Evolutionary conservation across 2,113 vertebrate genomes (phyloP), one percentile per base, ranked within the genome.

Genomic region (Toxotes chatareus): DNA sequence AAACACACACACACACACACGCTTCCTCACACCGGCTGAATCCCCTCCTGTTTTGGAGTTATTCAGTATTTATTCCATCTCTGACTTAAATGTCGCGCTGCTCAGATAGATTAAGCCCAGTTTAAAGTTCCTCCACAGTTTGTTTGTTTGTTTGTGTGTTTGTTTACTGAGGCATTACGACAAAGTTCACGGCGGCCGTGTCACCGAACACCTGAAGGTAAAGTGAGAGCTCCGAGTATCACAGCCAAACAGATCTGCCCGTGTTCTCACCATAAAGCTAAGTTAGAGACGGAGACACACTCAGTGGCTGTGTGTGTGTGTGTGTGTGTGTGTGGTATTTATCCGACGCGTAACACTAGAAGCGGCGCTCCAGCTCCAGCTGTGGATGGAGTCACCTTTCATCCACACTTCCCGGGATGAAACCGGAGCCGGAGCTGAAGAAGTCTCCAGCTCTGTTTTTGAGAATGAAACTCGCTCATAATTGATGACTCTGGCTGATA

Each of bases 391-490:
- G 84, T 93, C 81, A 3, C 42, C 66, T 92, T 94, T 92, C 93
- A 67, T 65, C 49, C 47, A 32, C 70, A 64, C 78, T 88, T 92
- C 84, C 85, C 76, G 82, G 89, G 86, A 88, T 27, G 90, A 90
- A 88, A 93, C 40, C 27, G 0, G 81, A 92, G 76, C 71, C 0
- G 66, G 12, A 12, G 67, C 42, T 1, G 60, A 46, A 76, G 75
- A 57, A 32, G 82, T 65, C 77, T 67, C 60, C 42, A n/a, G 68
- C 73, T 87, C 72, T 0, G 69, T 85, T 91, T 89, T 91, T 89
- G 36, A 89, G 88, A 89, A 90, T 89, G 85, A 87, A 90, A 75
- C 82, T 79, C 19, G 34, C 84, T 83, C 79, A 91, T 92, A 84
- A 92, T 92, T 84, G 79, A 92, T 86, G 87, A 84, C 34, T 27